Evolutionary conservation across 2,797 vertebrate genomes (phyloP).

Genomic region (Galago senegalensis): DNA sequence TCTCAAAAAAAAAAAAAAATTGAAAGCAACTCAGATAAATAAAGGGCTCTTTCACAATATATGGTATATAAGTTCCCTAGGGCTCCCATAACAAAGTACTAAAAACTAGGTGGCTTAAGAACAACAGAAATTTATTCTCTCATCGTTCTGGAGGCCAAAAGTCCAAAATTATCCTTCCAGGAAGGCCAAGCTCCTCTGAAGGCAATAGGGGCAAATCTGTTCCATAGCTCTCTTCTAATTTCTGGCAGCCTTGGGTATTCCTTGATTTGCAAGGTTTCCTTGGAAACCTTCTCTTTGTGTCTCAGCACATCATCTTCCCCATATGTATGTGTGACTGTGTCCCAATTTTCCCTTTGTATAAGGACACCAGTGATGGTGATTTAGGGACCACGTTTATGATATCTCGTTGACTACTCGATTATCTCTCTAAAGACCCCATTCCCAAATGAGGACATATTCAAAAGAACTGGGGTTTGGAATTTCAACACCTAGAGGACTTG

Average conservation of each 20-base stretch:
- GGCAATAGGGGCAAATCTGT: not conserved
- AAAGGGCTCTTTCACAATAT: not conserved
- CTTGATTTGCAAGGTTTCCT: not conserved
- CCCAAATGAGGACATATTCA: not conserved
- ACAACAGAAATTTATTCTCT: not conserved
- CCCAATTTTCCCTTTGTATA: not conserved
- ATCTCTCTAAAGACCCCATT: not conserved
- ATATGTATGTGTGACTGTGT: not conserved
- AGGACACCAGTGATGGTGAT: not conserved
- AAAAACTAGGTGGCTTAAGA: not conserved
- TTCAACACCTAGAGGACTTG: not conserved
- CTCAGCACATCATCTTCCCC: not conserved
- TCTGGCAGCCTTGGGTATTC: not conserved
- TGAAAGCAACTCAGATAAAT: not conserved
- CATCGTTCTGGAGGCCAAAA: not conserved
- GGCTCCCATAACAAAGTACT: not conserved
- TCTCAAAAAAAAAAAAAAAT: not conserved
- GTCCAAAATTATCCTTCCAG: not conserved
- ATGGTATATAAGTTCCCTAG: too few relatives aligned
- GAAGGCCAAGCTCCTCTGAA: not conserved
- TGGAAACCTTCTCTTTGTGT: not conserved
- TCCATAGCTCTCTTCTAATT: not conserved
- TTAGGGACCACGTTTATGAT: not conserved
- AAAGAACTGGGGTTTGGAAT: not conserved
- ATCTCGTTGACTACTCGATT: not conserved